Evolutionary conservation across 2,797 vertebrate genomes (phyloP).

Genomic region (Microctenopoma lineatum): DNA sequence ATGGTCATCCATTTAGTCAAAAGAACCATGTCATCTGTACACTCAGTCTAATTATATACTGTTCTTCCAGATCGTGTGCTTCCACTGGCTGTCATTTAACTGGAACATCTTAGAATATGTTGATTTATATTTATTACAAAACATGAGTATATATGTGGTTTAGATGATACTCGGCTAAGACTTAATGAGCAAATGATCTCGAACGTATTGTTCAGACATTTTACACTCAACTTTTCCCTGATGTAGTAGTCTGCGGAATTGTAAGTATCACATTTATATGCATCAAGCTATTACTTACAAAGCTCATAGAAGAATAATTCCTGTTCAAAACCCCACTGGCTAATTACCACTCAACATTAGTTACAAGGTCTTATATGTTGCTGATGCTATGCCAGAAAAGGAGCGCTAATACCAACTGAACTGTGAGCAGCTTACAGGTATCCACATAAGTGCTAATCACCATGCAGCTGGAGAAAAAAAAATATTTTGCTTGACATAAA

Average conservation of each 20-base stretch:
- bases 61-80: slow-evolving; percentile 7
- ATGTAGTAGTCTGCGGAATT: neutral
- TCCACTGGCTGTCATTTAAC: slow-evolving; percentile 7
- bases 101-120: neutral
- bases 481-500: neutral
- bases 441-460: neutral
- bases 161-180: neutral
- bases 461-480: neutral
- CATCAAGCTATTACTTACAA: slow-evolving; percentile 11
- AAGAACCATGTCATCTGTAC: slow-evolving; percentile 14
- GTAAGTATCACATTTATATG: slow-evolving; percentile 17
- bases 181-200: slow-evolving; percentile 14
- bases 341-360: slow-evolving; percentile 13
- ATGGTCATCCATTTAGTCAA: slow-evolving; percentile 37
- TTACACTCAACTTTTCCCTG: neutral
- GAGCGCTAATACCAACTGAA: slow-evolving; percentile 19
- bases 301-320: slow-evolving; percentile 12
- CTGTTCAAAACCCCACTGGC: neutral
- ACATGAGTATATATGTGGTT: no score
- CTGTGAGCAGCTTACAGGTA: slow-evolving; percentile 11
- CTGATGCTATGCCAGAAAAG: slow-evolving; percentile 17
- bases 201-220: neutral
- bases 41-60: slow-evolving; percentile 3
- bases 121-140: no score
- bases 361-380: slow-evolving; percentile 20